These are phyloP conservation scores for Acromyrmex echinatior DNA, from an alignment of 1,140 invertebrate species.

Conservation along the genomic window DNA sequence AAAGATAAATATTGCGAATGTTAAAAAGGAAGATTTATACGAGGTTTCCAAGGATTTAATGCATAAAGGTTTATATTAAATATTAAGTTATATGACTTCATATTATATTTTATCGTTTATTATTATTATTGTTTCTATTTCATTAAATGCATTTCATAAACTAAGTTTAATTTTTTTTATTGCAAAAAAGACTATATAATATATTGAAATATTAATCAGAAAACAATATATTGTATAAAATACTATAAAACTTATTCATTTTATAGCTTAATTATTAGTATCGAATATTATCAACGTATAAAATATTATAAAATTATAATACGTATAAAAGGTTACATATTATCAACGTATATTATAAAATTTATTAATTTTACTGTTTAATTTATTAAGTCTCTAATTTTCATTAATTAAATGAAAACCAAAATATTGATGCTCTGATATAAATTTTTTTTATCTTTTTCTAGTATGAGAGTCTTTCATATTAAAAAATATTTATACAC, in stretches of 20 bases:
- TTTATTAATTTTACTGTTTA: no score
- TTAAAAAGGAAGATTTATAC: background rate
- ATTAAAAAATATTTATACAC: no score
- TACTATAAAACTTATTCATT: background rate
- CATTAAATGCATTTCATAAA: background rate
- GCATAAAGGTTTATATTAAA: background rate
- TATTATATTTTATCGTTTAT: background rate
- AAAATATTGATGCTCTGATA: background rate
- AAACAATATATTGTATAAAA: conserved; percentile 13
- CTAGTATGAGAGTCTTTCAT: no score
- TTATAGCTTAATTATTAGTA: no score
- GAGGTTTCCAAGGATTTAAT: background rate
- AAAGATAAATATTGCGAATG: background rate
- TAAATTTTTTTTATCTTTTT: background rate
- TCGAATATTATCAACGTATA: no score
- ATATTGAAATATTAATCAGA: conserved; percentile 1
- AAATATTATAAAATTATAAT: no score
- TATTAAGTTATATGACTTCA: background rate
- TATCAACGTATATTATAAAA: no score
- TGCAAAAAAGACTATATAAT: background rate
- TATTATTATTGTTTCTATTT: background rate
- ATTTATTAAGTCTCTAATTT: background rate
- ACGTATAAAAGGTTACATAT: no score
- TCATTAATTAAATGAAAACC: background rate
- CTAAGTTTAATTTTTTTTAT: background rate